Conservation (phyloP, 2,797 vertebrate species). For the Labroides dimidiatus region DNA sequence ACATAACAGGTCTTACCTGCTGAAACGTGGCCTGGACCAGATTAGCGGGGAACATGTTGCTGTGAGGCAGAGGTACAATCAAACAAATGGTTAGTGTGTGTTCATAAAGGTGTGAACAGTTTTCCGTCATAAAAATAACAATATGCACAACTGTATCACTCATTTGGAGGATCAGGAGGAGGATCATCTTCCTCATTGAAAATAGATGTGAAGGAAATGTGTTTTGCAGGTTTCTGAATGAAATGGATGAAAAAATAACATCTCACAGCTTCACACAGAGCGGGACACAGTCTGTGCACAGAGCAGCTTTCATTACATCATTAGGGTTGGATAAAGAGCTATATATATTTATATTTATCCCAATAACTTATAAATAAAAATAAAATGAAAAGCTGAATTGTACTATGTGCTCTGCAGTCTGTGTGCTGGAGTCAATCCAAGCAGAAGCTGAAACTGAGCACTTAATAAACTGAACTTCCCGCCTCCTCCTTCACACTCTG, state of each 20-base stretch:
- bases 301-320: too few species aligned
- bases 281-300: neutral
- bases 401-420: neutral
- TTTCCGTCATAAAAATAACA: neutral
- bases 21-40: slow-evolving; percentile 97
- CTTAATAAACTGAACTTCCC: neutral
- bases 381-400: slow-evolving; percentile 1
- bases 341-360: too few species aligned
- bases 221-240: neutral
- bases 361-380: too few species aligned
- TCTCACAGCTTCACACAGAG: neutral
- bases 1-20: slow-evolving; percentile 85
- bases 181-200: neutral
- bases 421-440: slow-evolving; percentile 2
- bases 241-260: neutral
- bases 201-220: neutral
- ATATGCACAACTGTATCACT: neutral
- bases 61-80: slow-evolving; percentile 69
- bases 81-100: neutral
- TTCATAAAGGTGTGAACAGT: neutral
- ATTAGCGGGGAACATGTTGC: slow-evolving; percentile 98
- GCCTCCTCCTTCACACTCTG: neutral
- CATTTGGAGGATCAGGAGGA: neutral
- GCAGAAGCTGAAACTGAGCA: too few species aligned
- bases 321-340: too few species aligned